These are phyloP conservation scores for Cirrhinus molitorella DNA, from an alignment of 2,797 vertebrate species.

Conservation along the genomic window DNA sequence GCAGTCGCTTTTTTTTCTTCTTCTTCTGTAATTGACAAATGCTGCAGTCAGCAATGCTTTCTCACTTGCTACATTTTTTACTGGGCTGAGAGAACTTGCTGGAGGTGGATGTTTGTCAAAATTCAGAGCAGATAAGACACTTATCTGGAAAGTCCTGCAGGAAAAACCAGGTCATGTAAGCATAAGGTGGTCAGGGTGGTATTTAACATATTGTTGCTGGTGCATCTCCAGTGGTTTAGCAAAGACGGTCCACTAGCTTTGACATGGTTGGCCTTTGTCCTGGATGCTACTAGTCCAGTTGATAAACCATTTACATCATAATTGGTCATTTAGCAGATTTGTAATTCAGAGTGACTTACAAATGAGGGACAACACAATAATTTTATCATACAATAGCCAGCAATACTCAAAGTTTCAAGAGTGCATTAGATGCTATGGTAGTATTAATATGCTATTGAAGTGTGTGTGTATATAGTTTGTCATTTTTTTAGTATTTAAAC, in stretches of 20 bases:
- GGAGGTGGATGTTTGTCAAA: conserved; percentile 20
- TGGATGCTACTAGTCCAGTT: no score
- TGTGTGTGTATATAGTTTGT: no score
- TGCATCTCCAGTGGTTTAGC: neutral
- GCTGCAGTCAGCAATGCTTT: conserved; percentile 13
- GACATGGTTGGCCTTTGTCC: neutral
- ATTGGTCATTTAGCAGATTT: neutral
- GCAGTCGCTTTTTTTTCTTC: neutral
- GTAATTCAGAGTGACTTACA: neutral
- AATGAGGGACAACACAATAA: neutral
- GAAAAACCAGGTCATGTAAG: neutral
- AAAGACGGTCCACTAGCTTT: neutral
- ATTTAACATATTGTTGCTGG: neutral
- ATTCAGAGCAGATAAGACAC: conserved; percentile 6
- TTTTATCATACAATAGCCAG: no score
- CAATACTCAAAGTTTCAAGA: no score
- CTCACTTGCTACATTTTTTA: neutral
- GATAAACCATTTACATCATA: neutral
- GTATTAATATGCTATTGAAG: no score
- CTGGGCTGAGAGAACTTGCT: neutral
- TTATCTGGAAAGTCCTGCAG: neutral
- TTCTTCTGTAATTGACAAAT: conserved; percentile 11
- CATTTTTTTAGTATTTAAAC: no score
- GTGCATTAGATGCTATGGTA: no score
- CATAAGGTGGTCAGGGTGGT: neutral